Evolutionary conservation across 2,113 vertebrate species (phyloP), one percentile per base, ranked within the genome.

Genomic region (Hippolais icterina): DNA sequence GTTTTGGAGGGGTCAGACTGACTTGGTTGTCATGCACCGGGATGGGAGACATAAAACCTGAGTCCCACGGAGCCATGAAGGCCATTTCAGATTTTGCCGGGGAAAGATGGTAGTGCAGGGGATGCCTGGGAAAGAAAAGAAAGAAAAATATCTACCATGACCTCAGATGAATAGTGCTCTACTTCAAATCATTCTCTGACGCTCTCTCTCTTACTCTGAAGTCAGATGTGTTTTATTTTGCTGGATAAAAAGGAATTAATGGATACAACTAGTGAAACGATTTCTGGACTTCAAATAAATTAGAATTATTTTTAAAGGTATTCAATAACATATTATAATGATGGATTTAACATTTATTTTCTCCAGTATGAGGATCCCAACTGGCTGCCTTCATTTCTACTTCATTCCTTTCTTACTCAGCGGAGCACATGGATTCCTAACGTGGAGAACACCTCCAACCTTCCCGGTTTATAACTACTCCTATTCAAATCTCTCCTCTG

Each of bases 341-440:
- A 60, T 14, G 41, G n/a, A 52, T 90, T 83, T 89, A 42, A 63
- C 5, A 2, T n/a, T 86, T 87, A 8, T 83, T 39, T 75, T 69
- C 57, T 84, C 14, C 80, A 97, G 96, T 65, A 97, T 97, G 96
- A 95, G 17, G 53, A 79, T 74, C 53, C 70, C 82, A 74, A 49
- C 9, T 24, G 46, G 71, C 72, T 85, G 24, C 20, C 31, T 95
- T 87, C 11, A n/a, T 41, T 93, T 94, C 82, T 93, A 16, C 79
- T 87, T 94, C 20, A 42, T 93, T 69, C 63, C 83, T 57, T 69
- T 91, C 46, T 74, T 94, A 60, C 7, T 90, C 49, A 61, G 63
- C 1, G 3, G 21, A 83, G 57, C 66, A 56, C 49, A 54, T 1
- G 71, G 83, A 56, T 52, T 94, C 68, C 49, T 68, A 28, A 53